Evolutionary conservation across 2,113 vertebrate species (phyloP), one percentile per base, ranked within the genome.

Genomic region (Furnarius figulus): DNA sequence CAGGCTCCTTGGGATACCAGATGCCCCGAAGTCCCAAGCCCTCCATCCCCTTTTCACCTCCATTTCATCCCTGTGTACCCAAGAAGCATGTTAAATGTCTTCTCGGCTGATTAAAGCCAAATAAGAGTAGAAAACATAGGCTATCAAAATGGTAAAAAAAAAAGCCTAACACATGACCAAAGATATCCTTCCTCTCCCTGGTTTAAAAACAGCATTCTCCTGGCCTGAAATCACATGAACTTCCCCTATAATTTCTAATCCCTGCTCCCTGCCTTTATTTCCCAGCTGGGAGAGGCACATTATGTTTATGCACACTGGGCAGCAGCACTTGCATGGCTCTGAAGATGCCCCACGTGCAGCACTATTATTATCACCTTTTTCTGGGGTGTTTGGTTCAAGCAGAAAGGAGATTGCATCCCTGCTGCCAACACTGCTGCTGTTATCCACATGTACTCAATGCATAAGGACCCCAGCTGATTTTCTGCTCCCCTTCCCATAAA

Each of bases 361-460:
- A 2, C 37, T 27, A 18, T 8, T 20, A 8, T 19, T 39, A 53
- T 2, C 61, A 23, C 65, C 16, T 70, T 56, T 65, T 39, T 6
- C 55, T 50, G 42, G 16, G 30, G 23, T 12, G 5, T 8, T 37
- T 66, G 49, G 12, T 27, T 86, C 59, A 79, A 24, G 75, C 58
- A 71, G 23, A 71, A 95, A 46, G 86, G 30, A 77, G 42, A 27
- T 5, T 2, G 31, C 1, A 1, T 11, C 0, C 3, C 37, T 9
- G 18, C 17, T 44, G 46, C 50, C 1, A 1, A 9, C 0, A 4
- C 37, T 9, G 18, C 16, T 44, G 46, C 52, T 4, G 0, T 46
- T 77, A 80, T 14, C 47, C 25, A 42, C 9, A 1, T 3, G 63
- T 9, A 27, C 30, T 62, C 70, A 71, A 14, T 0, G 39, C 21